Evolutionary conservation across 2,797 vertebrate genomes (phyloP).

Genomic region (Chloroceryle inda): DNA sequence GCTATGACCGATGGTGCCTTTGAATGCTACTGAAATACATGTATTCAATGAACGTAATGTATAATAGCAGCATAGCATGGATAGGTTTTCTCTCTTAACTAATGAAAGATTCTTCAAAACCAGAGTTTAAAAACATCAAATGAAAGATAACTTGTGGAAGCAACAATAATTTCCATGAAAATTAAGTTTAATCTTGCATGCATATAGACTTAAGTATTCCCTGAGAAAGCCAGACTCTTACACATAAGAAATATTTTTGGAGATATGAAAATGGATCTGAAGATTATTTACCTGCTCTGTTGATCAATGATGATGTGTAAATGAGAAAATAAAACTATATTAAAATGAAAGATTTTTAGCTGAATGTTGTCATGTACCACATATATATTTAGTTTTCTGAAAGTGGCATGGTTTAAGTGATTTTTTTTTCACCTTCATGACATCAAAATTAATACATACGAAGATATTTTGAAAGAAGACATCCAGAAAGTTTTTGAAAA

Average conservation of each 20-base stretch:
- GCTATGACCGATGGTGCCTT: not conserved
- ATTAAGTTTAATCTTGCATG: not conserved
- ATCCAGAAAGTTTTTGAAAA: not conserved
- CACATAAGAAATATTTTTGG: not conserved
- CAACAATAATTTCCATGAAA: not conserved
- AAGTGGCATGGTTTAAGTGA: rapidly evolving
- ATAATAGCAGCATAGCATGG: not conserved
- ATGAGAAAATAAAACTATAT: not conserved
- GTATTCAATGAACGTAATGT: not conserved
- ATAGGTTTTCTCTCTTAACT: not conserved
- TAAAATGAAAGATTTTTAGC: not conserved
- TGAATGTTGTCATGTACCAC: not conserved
- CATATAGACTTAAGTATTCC: not conserved
- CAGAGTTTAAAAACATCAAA: not conserved
- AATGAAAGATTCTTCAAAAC: not conserved
- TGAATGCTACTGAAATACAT: not conserved
- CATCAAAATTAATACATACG: not conserved
- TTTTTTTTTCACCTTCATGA: not conserved
- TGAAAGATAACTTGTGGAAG: not conserved
- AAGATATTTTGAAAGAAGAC: not conserved
- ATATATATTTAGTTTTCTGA: not conserved
- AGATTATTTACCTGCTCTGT: not conserved
- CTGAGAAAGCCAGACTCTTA: not conserved
- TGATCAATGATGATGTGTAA: not conserved
- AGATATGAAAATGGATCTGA: not conserved